A percentile compares a stretch with the other conserved stretches of the same genome.
phyloP scores from a whole-genome alignment of 2,888 invertebrate genomes.

The Pocota personata region DNA sequence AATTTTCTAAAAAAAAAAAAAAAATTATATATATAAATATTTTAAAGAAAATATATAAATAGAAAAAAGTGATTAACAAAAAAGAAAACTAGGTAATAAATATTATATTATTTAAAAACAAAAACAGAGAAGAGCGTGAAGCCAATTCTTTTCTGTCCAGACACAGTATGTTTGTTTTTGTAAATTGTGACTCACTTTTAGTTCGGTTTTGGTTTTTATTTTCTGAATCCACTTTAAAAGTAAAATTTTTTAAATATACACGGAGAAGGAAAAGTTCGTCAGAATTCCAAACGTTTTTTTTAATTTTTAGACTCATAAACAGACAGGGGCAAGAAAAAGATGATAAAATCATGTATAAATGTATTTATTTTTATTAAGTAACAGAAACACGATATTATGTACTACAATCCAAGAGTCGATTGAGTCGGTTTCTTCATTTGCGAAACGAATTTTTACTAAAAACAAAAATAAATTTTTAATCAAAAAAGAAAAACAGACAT shows the following conservation, averaged over 20 bases:
- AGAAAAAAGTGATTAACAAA: slow-evolving; percentile 61
- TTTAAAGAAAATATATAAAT: slow-evolving; percentile 71
- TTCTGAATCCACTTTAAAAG: not conserved
- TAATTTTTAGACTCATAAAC: not conserved
- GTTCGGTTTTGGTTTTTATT: not conserved
- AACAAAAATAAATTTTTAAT: slow-evolving; percentile 29
- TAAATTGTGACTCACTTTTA: slow-evolving; percentile 11
- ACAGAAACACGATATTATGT: not conserved
- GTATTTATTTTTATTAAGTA: not conserved
- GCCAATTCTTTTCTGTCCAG: slow-evolving; percentile 50
- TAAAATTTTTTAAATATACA: not conserved
- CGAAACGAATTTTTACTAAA: slow-evolving; percentile 20
- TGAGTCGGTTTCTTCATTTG: slow-evolving; percentile 12
- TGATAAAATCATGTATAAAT: not conserved
- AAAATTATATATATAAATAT: slow-evolving; percentile 65
- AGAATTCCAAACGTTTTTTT: not conserved
- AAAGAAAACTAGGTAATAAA: slow-evolving; percentile 64
- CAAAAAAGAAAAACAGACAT: not conserved
- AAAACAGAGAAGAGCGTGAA: slow-evolving; percentile 20
- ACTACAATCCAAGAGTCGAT: not conserved
- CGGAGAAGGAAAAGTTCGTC: not conserved
- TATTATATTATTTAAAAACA: slow-evolving; percentile 33
- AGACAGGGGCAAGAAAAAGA: not conserved
- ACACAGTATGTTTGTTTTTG: slow-evolving; percentile 44
- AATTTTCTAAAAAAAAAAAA: slow-evolving; percentile 46